Base-by-base conservation (phyloP, 2,888 invertebrate genomes). In the Hirtodrosophila trivittata region DNA sequence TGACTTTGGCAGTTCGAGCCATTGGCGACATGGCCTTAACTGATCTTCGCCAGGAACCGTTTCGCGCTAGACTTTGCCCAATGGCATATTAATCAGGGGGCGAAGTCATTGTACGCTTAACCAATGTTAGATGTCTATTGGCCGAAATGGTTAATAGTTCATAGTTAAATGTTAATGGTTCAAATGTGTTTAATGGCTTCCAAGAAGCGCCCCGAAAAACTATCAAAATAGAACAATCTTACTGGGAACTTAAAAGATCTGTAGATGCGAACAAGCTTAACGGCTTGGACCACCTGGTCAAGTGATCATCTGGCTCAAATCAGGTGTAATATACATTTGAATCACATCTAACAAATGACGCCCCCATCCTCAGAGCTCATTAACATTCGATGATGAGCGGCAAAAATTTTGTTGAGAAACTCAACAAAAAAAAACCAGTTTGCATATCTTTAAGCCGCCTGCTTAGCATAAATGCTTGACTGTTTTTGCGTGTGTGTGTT, bases 201-300 rank as follows among this genome's bases (percentile, higher is more conserved):
- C 75, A 51, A 66, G 86, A 83, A 86, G 39, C 56, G 38, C 33
- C 33, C 26, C 16, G 21, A 38, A 18, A 30, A 65, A 51, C 74
- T 65, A 86, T 86, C 86, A 47, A 81, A 82, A 59, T 86, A 83
- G 86, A 86, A 83, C 86, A 81, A 86, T 83, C 86, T 80, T 83
- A 72, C 66, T 50, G 2, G 57, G 86, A 86, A 83, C 45, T 52
- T 14, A 12, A 10, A 18, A 26, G 1, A 30, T 28, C 43, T 18
- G 21, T 38, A n/a, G n/a, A n/a, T n/a, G n/a, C n/a, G n/a, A n/a
- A n/a, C n/a, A n/a, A n/a, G n/a, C n/a, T 32, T 18, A 32, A 1
- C 26, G 14, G 16, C 16, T 6, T 37, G 25, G 73, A 71, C 80
- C 86, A 82, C 80, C 86, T 78, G 77, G 50, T 51, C 47, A 43